Base-by-base conservation (phyloP, 2,888 invertebrate genomes). In the Dolichopus griseipennis region DNA sequence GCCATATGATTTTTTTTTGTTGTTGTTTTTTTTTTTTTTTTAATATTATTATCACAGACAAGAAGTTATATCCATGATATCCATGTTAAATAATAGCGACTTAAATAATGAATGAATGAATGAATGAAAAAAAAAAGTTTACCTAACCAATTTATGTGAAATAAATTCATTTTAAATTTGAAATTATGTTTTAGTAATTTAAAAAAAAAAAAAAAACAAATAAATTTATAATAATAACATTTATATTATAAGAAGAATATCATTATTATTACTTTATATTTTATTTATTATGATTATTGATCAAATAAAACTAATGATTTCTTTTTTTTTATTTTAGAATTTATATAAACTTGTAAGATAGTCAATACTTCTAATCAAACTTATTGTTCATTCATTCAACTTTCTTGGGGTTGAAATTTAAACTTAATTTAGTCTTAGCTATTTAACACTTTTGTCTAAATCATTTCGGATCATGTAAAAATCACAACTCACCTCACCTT, bases 81-180 rank as follows among this genome's bases (percentile, higher is more conserved):
- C 18, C 18, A 18, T 15, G 15, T 18, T 52, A 52, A 52, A 52
- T 52, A 18, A 52, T 18, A n/a, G 9, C 2, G 9, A 15, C 1
- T 41, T 41, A 6, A n/a, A 6, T 41, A 41, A 27, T 27, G 5
- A 4, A 27, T 27, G 27, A 27, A 27, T 4, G 5, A 27, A 27
- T 27, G 27, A 27, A 27, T n/a, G n/a, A n/a, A 34, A 34, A 34
- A 34, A 34, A 34, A 52, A 52, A 52, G 18, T 52, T 52, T 52
- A 52, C 52, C 52, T 52, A n/a, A 52, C 52, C 52, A n/a, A 52
- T 52, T 52, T 52, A 52, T 52, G n/a, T 52, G 52, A 52, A 52
- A 52, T 52, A 52, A 52, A 52, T 52, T 52, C 52, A 52, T 52
- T 52, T 1, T 52, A 52, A 52, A 52, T 52, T 52, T 52, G n/a